A percentile compares a stretch with the other conserved stretches of the same genome.
These are phyloP conservation scores for Mythimna pallens DNA, from an alignment of 2,888 invertebrate species.

Conservation along the genomic window DNA sequence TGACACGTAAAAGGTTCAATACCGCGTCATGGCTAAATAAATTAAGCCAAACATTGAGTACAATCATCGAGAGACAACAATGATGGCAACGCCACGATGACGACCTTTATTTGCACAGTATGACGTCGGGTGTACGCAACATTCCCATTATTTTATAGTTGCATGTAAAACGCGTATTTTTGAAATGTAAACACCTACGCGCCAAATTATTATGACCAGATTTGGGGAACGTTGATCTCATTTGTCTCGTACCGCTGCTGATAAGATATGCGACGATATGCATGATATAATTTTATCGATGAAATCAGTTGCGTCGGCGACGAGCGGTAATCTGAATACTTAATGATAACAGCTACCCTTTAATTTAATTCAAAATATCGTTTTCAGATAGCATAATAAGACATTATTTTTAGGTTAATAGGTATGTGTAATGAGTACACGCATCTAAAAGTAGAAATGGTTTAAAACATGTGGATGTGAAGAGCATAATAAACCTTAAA, in stretches of 20 bases:
- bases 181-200: slow-evolving; percentile 29
- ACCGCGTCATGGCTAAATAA: slow-evolving; percentile 34
- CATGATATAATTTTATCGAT: slow-evolving; percentile 38
- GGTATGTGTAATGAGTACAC: not conserved
- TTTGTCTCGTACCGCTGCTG: slow-evolving; percentile 23
- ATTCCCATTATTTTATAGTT: slow-evolving; percentile 25
- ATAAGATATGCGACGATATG: slow-evolving; percentile 27
- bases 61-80: slow-evolving; percentile 50
- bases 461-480: not conserved
- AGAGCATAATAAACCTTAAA: not conserved
- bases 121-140: slow-evolving; percentile 64
- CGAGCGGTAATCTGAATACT: slow-evolving; percentile 5
- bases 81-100: slow-evolving; percentile 62
- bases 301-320: slow-evolving; percentile 24
- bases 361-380: not conserved
- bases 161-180: slow-evolving; percentile 16
- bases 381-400: not conserved
- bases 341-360: slow-evolving; percentile 6
- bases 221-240: slow-evolving; percentile 22
- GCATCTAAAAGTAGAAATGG: not conserved
- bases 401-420: not conserved
- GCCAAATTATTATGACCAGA: slow-evolving; percentile 21
- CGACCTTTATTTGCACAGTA: slow-evolving; percentile 64
- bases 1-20: slow-evolving; percentile 13
- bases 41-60: slow-evolving; percentile 12